Conservation (phyloP, 2,797 vertebrate genomes). For the Centropyge bicolor region DNA sequence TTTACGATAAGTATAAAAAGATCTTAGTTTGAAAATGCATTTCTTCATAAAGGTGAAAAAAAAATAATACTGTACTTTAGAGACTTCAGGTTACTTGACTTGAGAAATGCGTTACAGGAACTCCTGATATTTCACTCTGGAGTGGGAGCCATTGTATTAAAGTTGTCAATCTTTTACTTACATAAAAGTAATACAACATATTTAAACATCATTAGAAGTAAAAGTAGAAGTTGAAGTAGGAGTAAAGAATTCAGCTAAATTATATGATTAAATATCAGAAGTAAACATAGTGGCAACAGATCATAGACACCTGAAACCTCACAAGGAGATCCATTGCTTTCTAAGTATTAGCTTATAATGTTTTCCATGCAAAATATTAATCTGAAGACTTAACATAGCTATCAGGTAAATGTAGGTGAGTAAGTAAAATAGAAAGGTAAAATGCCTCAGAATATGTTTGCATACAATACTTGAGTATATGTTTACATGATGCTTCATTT, state of each 20-base stretch:
- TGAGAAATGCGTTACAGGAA: not conserved
- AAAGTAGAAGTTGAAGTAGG: not conserved
- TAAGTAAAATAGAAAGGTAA: not conserved
- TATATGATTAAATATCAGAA: not conserved
- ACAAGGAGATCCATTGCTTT: not conserved
- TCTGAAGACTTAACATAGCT: not conserved
- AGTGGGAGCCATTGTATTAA: too few relatives aligned
- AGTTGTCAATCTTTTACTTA: not conserved
- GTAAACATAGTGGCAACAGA: too few relatives aligned
- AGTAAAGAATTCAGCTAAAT: too few relatives aligned
- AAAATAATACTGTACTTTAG: not conserved
- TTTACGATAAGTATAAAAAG: not conserved
- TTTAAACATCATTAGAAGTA: not conserved
- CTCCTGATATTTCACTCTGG: not conserved
- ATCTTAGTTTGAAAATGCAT: not conserved
- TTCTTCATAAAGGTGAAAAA: not conserved
- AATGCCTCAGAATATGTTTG: too few relatives aligned
- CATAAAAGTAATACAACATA: not conserved
- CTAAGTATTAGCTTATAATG: not conserved
- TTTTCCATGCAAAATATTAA: too few relatives aligned
- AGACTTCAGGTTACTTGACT: not conserved
- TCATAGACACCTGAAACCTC: not conserved
- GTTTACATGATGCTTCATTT: not conserved
- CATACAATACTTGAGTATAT: not conserved
- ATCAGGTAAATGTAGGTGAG: not conserved